phyloP scores from a whole-genome alignment of 2,113 vertebrate species.

The Leptodactylus fuscus region DNA sequence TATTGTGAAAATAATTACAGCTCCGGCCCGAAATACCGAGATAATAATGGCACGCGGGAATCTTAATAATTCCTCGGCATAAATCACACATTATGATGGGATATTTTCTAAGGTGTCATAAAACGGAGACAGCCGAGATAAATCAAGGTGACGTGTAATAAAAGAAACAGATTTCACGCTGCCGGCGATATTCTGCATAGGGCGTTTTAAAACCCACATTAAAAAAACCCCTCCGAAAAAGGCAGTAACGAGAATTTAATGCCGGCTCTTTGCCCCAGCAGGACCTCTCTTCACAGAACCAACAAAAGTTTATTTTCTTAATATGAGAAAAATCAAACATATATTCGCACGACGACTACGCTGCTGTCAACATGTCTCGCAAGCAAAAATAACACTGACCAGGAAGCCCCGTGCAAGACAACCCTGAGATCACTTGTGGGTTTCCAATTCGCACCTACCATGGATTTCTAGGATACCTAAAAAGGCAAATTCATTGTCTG shows the following conservation, averaged over 20 bases:
- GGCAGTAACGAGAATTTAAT: background rate
- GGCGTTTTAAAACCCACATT: conserved; percentile 24
- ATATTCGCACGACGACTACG: background rate
- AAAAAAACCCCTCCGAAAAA: background rate
- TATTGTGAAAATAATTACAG: conserved; percentile 35
- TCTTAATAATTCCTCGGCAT: conserved; percentile 20
- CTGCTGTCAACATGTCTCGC: background rate
- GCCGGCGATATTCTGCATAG: conserved; percentile 23
- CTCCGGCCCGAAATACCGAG: background rate
- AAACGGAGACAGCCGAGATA: conserved; percentile 30
- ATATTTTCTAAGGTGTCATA: conserved; percentile 48
- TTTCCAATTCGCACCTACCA: no score
- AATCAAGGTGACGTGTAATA: conserved; percentile 31
- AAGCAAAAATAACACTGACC: background rate
- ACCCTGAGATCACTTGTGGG: background rate
- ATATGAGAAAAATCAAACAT: conserved; percentile 9
- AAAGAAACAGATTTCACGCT: conserved; percentile 39
- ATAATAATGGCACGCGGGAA: background rate
- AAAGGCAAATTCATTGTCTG: no score
- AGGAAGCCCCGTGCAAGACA: background rate
- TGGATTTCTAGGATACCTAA: no score
- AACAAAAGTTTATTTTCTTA: conserved; percentile 19
- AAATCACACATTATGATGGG: conserved; percentile 35
- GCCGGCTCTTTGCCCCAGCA: background rate
- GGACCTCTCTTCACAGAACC: conserved; percentile 18